phyloP scores from a whole-genome alignment of 2,797 vertebrate genomes.

The Odontamblyopus lacepedii region DNA sequence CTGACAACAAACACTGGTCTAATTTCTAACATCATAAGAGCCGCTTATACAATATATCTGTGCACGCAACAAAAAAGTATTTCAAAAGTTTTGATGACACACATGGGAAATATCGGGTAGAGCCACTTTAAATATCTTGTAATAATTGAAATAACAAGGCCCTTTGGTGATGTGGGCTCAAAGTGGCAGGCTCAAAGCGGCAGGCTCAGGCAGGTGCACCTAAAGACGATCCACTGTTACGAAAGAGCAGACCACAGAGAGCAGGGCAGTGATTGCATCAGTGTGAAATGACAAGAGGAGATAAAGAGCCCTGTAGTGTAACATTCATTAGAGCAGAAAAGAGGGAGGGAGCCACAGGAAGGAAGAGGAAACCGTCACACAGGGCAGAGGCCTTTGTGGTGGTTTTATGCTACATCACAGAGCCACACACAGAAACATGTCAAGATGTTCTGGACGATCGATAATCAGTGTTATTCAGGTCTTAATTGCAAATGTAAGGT shows the following conservation, averaged over 20 bases:
- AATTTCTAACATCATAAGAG: no score
- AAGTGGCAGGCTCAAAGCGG: conserved; percentile 39
- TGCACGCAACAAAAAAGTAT: no score
- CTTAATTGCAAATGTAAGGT: background rate
- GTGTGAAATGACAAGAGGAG: conserved; percentile 65
- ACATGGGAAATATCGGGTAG: no score
- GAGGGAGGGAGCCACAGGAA: conserved; percentile 21
- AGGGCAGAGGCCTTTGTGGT: conserved; percentile 47
- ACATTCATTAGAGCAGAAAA: conserved; percentile 48
- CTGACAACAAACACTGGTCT: no score
- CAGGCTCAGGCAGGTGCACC: conserved; percentile 60
- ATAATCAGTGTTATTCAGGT: background rate
- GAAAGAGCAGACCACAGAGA: conserved; percentile 51
- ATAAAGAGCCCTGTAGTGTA: conserved; percentile 59
- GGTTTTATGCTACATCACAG: conserved; percentile 57
- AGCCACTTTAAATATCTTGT: background rate
- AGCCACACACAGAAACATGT: conserved; percentile 14
- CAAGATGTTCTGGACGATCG: background rate
- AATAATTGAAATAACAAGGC: conserved; percentile 16
- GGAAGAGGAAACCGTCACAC: conserved; percentile 47
- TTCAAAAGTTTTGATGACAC: no score
- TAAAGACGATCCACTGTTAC: conserved; percentile 52
- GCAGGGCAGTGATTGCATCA: conserved; percentile 72
- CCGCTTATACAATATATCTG: no score
- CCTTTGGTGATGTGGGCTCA: conserved; percentile 48